phyloP scores from a whole-genome alignment of 1,140 invertebrate species.

The Zeugodacus cucurbitae region DNA sequence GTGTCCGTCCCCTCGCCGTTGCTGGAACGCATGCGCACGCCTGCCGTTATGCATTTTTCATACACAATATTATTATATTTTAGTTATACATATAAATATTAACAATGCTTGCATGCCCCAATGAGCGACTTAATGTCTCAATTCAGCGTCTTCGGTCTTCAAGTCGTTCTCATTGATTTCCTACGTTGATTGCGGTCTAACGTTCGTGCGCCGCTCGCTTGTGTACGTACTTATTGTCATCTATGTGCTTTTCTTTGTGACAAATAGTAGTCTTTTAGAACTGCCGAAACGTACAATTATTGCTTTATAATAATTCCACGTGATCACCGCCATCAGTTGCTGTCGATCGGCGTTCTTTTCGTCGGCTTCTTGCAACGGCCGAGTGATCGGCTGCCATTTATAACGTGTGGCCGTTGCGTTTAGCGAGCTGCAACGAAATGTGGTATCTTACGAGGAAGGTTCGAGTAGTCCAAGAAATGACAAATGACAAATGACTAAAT shows the following conservation, averaged over 20 bases:
- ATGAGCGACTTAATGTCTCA: conserved; percentile 42
- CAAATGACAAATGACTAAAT: too few relatives aligned
- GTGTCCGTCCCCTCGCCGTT: background rate
- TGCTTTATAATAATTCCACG: conserved; percentile 37
- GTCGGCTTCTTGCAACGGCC: background rate
- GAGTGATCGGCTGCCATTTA: background rate
- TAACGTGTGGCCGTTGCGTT: background rate
- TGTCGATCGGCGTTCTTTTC: conserved; percentile 11
- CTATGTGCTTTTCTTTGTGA: conserved; percentile 15
- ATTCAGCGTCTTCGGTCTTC: conserved; percentile 32
- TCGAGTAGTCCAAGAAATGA: too few relatives aligned
- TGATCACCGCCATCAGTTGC: background rate
- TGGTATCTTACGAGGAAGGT: background rate
- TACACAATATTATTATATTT: background rate
- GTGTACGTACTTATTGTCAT: background rate
- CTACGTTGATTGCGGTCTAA: background rate
- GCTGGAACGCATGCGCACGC: background rate
- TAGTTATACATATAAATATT: background rate
- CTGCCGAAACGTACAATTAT: conserved; percentile 7
- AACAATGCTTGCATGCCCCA: background rate
- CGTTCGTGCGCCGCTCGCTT: background rate
- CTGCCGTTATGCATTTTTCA: background rate
- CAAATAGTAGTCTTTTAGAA: conserved; percentile 29
- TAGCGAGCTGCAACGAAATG: background rate
- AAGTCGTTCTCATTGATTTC: background rate